Base-by-base conservation (phyloP, 1,140 invertebrate species). In the Trachymyrmex septentrionalis region DNA sequence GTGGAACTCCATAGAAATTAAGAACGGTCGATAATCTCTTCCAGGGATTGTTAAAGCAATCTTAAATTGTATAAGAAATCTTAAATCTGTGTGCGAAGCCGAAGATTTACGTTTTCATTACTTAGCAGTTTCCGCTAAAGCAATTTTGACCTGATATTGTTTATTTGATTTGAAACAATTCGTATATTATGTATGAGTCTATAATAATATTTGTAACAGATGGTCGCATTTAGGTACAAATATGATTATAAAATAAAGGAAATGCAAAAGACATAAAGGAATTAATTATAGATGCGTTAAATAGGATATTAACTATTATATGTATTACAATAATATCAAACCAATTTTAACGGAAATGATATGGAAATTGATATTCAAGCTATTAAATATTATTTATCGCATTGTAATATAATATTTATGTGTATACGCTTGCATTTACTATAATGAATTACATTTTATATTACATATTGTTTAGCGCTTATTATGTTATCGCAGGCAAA, bases 1-100 rank as follows among this genome's bases (percentile, higher is more conserved):
- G 30, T 66, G 57, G 30, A 82, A 48, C 53, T 72, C 16, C 21
- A 64, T 50, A 57, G 24, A 80, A 80, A 82, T 82, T 82, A 82
- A 82, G 69, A 82, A 59, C 48, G 12, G n/a, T 19, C 19, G 38
- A 73, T 73, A 75, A 63, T 75, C 69, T 61, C 55, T 48, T 84
- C 34, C 19, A 4, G 53, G 24, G 24, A 61, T 59, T 48, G 19
- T 84, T 73, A 75, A 72, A 72, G 21, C 21, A 24, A 24, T 19
- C 7, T 76, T 19, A 50, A 38, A 71, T 64, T 80, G n/a, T 66
- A 1, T 73, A 61, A 44, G 38, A 50, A 21, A 84, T 48, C 21
- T 61, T 44, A 61, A 73, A 82, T 48, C 80, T 21, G 9, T 30
- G 14, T 21, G 19, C 69, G 10, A 75, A 50, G n/a, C 34, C 10